These are phyloP conservation scores for Zosterops hypoxanthus DNA, from an alignment of 2,113 vertebrate species.

Conservation along the genomic window DNA sequence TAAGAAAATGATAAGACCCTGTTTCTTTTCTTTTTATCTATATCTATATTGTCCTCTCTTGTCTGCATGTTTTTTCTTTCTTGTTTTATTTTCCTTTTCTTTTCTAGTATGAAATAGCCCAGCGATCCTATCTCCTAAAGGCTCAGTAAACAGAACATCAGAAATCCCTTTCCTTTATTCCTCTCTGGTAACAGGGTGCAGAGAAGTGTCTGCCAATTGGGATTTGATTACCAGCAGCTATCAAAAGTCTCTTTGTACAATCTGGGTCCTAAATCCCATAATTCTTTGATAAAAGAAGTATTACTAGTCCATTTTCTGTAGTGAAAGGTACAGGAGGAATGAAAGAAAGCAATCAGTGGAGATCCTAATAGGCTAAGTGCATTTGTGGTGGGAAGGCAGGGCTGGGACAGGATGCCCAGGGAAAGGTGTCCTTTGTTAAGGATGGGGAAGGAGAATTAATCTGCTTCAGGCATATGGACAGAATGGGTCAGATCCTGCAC, in stretches of 20 bases:
- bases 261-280: slow-evolving; percentile 91
- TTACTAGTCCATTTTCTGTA: slow-evolving; percentile 84
- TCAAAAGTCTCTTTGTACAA: slow-evolving; percentile 81
- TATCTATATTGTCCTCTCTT: slow-evolving; percentile 63
- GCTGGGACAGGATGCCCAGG: neutral
- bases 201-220: slow-evolving; percentile 85
- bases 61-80: slow-evolving; percentile 42
- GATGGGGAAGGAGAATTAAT: slow-evolving; percentile 31
- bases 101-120: slow-evolving; percentile 76
- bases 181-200: slow-evolving; percentile 73
- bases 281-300: slow-evolving; percentile 90
- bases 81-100: slow-evolving; percentile 61
- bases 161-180: slow-evolving; percentile 86
- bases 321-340: slow-evolving; percentile 81
- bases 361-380: slow-evolving; percentile 77
- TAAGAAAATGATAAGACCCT: slow-evolving; percentile 78
- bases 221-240: slow-evolving; percentile 83
- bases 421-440: neutral
- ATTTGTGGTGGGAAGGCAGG: neutral
- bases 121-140: slow-evolving; percentile 79
- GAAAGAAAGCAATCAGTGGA: slow-evolving; percentile 87
- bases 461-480: neutral
- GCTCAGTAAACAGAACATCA: slow-evolving; percentile 81
- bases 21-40: slow-evolving; percentile 71
- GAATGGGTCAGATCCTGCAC: neutral